Evolutionary conservation across 2,797 vertebrate genomes (phyloP), one percentile per base, ranked within the genome.

Genomic region (Chaetodon trifasciatus): DNA sequence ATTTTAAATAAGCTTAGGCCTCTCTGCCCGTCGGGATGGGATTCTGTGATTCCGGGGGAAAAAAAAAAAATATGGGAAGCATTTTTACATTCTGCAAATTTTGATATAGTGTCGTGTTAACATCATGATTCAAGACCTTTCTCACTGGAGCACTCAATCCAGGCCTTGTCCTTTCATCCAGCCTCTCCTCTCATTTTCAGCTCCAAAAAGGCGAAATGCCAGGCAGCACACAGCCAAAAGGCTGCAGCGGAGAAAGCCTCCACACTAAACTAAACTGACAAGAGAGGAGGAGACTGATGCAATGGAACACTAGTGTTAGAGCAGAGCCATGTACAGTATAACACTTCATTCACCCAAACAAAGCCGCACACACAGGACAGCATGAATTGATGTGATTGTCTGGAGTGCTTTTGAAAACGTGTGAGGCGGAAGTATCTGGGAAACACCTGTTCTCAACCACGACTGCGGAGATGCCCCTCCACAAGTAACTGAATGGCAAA

Each of bases 241-340:
- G 55, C 86, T 82, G 92, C 81, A 76, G 87, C 81, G 73, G 78
- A 75, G 84, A 87, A 84, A 89, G 82, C 82, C 84, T 91, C 81
- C 79, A 67, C 84, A 73, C 84, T 92, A 91, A 91, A 70, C 77
- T 85, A 83, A 90, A 88, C 83, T 88, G 88, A 92, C 92, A 93
- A 73, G 77, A 84, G 89, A 89, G 86, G 81, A 90, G 88, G 80
- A 86, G 79, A 81, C 81, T 84, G 86, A 89, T 84, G 86, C 83
- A 88, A 88, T 82, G 85, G 81, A 92, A 88, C 79, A 83, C 82
- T 66, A 83, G 81, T 68, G 87, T 67, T 79, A 68, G 53, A 83
- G 76, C 74, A 67, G 40, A 86, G 77, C 83, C 70, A 69, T 74
- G 73, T 82, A 87, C 81, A 88, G 85, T 89, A 76, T 65, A 76